Conservation (phyloP, 2,888 invertebrate species). For the Euproctis similis region DNA sequence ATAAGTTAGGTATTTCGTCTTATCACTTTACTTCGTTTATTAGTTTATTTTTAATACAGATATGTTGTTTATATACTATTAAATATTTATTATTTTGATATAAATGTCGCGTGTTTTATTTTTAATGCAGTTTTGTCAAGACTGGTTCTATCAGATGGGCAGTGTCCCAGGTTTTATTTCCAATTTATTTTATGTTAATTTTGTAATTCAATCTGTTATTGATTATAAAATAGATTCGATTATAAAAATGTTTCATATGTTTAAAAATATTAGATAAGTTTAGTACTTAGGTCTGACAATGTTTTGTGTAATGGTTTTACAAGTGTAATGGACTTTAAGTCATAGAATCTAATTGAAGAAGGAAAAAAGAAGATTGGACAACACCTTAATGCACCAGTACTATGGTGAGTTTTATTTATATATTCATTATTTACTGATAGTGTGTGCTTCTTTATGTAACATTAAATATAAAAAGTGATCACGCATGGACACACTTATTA, state of each 20-base stretch:
- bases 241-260: not conserved
- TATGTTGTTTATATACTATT: too few relatives aligned
- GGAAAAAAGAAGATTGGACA: conserved; percentile 4
- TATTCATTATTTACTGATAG: too few relatives aligned
- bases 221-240: too few relatives aligned
- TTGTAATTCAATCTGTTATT: too few relatives aligned
- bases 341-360: conserved; percentile 4
- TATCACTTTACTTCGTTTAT: conserved; percentile 28
- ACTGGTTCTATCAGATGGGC: conserved; percentile 24
- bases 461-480: too few relatives aligned
- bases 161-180: conserved; percentile 4
- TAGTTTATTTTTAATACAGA: conserved; percentile 37
- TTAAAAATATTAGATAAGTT: not conserved
- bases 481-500: too few relatives aligned
- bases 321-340: conserved; percentile 21
- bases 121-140: conserved; percentile 43
- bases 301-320: conserved; percentile 16
- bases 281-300: conserved; percentile 2
- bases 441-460: too few relatives aligned
- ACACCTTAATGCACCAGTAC: conserved; percentile 1
- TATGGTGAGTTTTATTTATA: conserved; percentile 24
- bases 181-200: not conserved
- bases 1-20: conserved; percentile 36
- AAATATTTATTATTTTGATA: too few relatives aligned
- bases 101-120: not conserved